Percentiles rank a stretch among this genome's conserved stretches.
Conservation (phyloP, 2,888 invertebrate species). For the Stenurella melanura region DNA sequence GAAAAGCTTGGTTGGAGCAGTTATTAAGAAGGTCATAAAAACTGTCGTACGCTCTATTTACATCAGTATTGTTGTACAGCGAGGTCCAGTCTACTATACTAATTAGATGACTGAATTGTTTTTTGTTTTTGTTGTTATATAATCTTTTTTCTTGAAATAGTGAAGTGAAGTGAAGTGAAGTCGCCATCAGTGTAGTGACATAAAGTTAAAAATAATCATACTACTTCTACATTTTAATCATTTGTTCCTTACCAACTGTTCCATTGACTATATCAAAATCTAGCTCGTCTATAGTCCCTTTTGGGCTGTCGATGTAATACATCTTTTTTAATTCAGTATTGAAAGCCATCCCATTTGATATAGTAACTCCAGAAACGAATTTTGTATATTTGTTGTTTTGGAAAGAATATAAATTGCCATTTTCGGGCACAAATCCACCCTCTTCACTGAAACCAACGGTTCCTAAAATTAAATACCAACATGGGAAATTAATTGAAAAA, state of each 20-base stretch:
- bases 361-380: constrained; percentile 47
- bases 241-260: constrained; percentile 72
- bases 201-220: too few relatives aligned
- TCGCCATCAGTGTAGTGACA: too few relatives aligned
- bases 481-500: background rate
- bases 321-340: constrained; percentile 79
- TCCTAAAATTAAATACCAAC: constrained; percentile 51
- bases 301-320: constrained; percentile 85
- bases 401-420: constrained; percentile 60
- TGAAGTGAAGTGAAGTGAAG: too few relatives aligned
- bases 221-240: background rate
- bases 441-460: constrained; percentile 60
- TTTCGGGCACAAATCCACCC: constrained; percentile 49
- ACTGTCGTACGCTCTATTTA: too few relatives aligned
- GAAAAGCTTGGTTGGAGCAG: too few relatives aligned
- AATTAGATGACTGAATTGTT: too few relatives aligned
- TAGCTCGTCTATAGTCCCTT: constrained; percentile 78
- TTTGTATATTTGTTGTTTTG: constrained; percentile 52
- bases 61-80: too few relatives aligned
- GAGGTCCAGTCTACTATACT: too few relatives aligned
- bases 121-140: too few relatives aligned
- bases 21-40: too few relatives aligned
- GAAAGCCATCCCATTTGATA: constrained; percentile 85
- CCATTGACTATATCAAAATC: constrained; percentile 79
- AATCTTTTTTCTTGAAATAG: too few relatives aligned